Evolutionary conservation across 2,113 vertebrate genomes (phyloP), one percentile per base, ranked within the genome.

Genomic region (Pipra filicauda): DNA sequence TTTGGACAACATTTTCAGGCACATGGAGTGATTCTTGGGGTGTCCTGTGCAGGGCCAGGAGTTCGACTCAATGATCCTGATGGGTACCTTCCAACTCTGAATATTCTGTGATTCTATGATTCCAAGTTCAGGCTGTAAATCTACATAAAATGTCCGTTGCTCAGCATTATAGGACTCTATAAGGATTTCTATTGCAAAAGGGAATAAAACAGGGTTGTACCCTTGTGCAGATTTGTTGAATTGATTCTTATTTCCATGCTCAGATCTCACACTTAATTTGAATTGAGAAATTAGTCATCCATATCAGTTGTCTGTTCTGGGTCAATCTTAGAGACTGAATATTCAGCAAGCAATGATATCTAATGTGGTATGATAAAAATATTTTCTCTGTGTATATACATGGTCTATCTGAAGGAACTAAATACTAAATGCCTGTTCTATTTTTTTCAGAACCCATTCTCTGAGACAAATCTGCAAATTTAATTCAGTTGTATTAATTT

Each of bases 401-500:
- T 11, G 17, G 17, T 52, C n/a, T 80, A 2, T 62, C 13, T 74
- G 66, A 64, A 43, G 31, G 55, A 75, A 82, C 14, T 51, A n/a
- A 35, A 23, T 57, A 48, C 5, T 48, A 78, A 84, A 81, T 72
- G 22, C 21, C 15, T 75, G 12, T 49, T 82, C 39, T 35, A 39
- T 55, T 83, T 91, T 74, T 75, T 65, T 74, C 13, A 58, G 69
- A 55, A 70, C 20, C 62, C 19, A 52, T 59, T 78, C 15, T 74
- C 65, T 58, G 18, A 81, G 37, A 33, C 55, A 84, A 80, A 77
- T 35, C 13, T 48, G 22, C 17, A 91, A 62, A 84, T 73, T 33
- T 69, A 71, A 89, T 86, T 85, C 62, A 70, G 8, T 51, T 87
- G 31, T 22, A 58, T 79, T 88, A 80, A 89, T 71, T 78, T 55